These are phyloP conservation scores for Cherax destructor DNA, from an alignment of 1,140 invertebrate genomes.

Conservation along the genomic window DNA sequence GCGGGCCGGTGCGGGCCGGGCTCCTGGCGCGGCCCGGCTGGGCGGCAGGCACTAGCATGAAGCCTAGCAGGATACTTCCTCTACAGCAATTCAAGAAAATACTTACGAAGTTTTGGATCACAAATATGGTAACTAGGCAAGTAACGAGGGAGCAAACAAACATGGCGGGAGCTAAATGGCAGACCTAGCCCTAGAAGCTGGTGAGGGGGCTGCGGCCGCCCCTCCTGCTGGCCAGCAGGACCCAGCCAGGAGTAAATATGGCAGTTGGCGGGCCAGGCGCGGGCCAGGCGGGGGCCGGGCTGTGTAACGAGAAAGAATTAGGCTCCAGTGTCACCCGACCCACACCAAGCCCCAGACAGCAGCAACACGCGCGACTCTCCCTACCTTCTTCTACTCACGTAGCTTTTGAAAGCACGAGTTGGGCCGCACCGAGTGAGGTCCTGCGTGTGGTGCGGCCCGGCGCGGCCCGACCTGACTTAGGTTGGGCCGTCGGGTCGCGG, in stretches of 20 bases:
- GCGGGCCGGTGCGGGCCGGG: slow-evolving; percentile 18
- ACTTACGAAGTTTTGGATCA: slow-evolving; percentile 53
- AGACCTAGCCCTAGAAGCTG: slow-evolving; percentile 31
- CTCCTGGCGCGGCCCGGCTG: slow-evolving; percentile 11
- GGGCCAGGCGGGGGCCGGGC: slow-evolving; percentile 25
- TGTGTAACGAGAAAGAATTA: neutral
- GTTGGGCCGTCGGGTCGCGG: slow-evolving; percentile 44
- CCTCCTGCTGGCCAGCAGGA: slow-evolving; percentile 43
- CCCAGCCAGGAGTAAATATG: slow-evolving; percentile 46
- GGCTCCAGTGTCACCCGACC: slow-evolving; percentile 24
- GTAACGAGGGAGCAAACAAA: slow-evolving; percentile 59
- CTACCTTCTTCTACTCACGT: slow-evolving; percentile 45
- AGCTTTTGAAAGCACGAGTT: slow-evolving; percentile 58
- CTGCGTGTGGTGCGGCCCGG: slow-evolving; percentile 57
- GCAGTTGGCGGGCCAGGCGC: slow-evolving; percentile 44
- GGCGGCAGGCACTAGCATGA: slow-evolving; percentile 60
- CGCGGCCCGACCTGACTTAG: slow-evolving; percentile 31
- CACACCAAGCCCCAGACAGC: slow-evolving; percentile 49
- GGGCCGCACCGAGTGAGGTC: slow-evolving; percentile 32
- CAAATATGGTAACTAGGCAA: slow-evolving; percentile 54
- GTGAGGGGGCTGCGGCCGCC: slow-evolving; percentile 24
- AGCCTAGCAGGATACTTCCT: slow-evolving; percentile 57
- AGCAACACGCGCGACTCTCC: slow-evolving; percentile 49
- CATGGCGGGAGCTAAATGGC: slow-evolving; percentile 41
- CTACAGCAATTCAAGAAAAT: slow-evolving; percentile 59